Evolutionary conservation across 2,113 vertebrate genomes (phyloP).

Genomic region (Sprattus sprattus): DNA sequence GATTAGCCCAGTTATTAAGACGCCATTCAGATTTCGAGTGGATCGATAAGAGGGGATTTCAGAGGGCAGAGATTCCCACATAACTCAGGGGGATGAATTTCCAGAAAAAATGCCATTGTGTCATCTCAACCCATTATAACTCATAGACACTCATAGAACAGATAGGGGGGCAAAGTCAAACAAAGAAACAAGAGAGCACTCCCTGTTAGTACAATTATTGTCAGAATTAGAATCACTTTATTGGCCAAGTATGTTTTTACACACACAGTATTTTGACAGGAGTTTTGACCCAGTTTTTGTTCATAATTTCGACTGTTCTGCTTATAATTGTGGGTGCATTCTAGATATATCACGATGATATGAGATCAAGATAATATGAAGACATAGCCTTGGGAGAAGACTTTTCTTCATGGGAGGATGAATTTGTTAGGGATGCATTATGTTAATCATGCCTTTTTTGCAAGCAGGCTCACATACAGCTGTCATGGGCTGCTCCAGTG

Average conservation of each 20-base stretch:
- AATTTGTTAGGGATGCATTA: constrained; percentile 65
- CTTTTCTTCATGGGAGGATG: constrained; percentile 37
- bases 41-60: constrained; percentile 63
- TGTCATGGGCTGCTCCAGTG: constrained; percentile 64
- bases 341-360: constrained; percentile 20
- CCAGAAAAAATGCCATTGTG: neutral
- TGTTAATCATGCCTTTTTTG: constrained; percentile 67
- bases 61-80: constrained; percentile 47
- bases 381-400: neutral
- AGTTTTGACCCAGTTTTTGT: neutral
- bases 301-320: constrained; percentile 37
- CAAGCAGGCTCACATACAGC: constrained; percentile 56
- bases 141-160: neutral
- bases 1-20: constrained; percentile 64
- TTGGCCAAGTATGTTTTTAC: no score
- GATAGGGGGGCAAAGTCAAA: constrained; percentile 50
- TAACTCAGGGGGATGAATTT: neutral
- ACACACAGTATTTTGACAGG: no score
- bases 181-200: neutral
- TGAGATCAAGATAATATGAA: neutral
- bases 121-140: neutral
- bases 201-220: neutral
- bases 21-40: constrained; percentile 51
- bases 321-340: constrained; percentile 59
- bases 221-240: no score